Conservation (phyloP, 2,797 vertebrate species). For the Gorsachius magnificus region DNA sequence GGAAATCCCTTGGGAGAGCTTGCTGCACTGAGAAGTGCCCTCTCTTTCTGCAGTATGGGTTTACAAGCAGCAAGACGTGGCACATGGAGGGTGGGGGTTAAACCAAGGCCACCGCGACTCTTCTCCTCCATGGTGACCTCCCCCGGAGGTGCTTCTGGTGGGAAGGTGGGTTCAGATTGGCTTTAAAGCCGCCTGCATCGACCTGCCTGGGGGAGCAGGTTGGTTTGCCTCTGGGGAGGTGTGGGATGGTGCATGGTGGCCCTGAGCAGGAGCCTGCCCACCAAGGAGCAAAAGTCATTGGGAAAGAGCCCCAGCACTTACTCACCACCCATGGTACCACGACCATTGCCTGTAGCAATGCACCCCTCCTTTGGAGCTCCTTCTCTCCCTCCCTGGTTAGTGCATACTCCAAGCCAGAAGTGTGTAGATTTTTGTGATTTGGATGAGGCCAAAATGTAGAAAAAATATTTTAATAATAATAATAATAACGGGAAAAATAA, state of each 20-base stretch:
- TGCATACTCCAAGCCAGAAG: not conserved
- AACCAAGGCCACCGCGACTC: rapidly evolving
- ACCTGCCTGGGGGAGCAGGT: not conserved
- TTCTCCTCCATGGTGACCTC: not conserved
- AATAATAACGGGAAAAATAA: not conserved
- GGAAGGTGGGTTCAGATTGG: not conserved
- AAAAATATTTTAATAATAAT: not conserved
- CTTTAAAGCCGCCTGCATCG: not conserved
- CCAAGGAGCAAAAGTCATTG: not conserved
- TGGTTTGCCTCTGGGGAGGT: not conserved
- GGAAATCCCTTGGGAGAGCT: not conserved
- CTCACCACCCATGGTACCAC: not conserved
- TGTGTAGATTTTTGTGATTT: not conserved
- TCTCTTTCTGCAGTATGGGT: rapidly evolving
- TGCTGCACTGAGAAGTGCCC: not conserved
- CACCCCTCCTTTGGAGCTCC: not conserved
- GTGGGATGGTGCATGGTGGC: not conserved
- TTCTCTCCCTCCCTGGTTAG: not conserved
- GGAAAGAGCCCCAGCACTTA: not conserved
- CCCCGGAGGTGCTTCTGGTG: not conserved
- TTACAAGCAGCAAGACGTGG: not conserved
- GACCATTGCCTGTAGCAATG: rapidly evolving
- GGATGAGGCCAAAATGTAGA: not conserved
- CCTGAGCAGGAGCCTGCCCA: not conserved
- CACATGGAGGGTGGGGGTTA: rapidly evolving